Evolutionary conservation across 2,113 vertebrate genomes (phyloP), one percentile per base, ranked within the genome.

Genomic region (Leptosomus discolor): DNA sequence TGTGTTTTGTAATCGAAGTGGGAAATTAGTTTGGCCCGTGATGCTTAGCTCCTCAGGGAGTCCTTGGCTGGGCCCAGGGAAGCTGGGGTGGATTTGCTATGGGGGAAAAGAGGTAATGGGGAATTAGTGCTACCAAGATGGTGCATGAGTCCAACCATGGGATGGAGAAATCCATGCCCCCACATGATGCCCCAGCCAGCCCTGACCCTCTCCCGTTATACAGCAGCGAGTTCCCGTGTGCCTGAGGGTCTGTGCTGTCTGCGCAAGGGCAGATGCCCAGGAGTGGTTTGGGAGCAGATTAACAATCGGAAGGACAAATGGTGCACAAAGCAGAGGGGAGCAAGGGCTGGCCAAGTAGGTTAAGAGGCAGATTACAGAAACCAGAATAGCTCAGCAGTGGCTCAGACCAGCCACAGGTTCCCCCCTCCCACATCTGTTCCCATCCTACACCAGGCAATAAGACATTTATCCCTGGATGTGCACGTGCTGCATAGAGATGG

Each of bases 151-250:
- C 24, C 4, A 6, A 37, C 51, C 23, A 3, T 5, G 23, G 29
- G 56, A 34, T 54, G 60, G 32, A 85, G 74, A 70, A 67, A 85
- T 54, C 51, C 41, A 1, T 12, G 39, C 9, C 6, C 27, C 39
- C 3, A 16, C 19, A 11, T 6, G 46, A 37, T 3, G 10, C 6
- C 26, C 23, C 69, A 22, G 24, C 13, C n/a, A 53, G 29, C 50
- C 34, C 46, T 61, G 54, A 43, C 4, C 45, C 24, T 30, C 45
- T 63, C 37, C 27, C 6, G 3, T 71, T 68, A n/a, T 18, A 16
- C 51, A 85, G 12, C 65, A 48, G 34, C 0, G 0, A 48, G 63
- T 24, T 69, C 53, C 61, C 0, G 0, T 12, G 39, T 57, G 76
- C 84, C 67, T 45, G 50, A 43, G n/a, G 54, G 9, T 74, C 82